phyloP scores from a whole-genome alignment of 2,113 vertebrate species.

The Carassius carassius region DNA sequence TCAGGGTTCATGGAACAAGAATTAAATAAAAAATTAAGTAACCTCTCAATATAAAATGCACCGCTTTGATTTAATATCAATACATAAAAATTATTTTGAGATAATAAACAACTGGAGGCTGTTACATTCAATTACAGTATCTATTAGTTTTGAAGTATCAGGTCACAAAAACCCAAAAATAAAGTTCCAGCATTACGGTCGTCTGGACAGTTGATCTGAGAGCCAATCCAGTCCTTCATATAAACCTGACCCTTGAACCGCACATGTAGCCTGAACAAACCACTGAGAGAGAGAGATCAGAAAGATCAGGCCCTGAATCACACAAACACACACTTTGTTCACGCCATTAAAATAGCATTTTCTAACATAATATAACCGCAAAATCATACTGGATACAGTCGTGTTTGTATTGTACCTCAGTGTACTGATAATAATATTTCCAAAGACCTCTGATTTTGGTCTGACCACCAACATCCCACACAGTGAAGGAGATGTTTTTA shows the following conservation, averaged over 20 bases:
- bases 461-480: conserved; percentile 85
- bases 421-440: conserved; percentile 85
- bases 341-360: neutral
- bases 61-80: neutral
- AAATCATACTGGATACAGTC: neutral
- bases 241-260: no score
- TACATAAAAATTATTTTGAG: no score
- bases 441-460: conserved; percentile 83
- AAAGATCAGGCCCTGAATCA: conserved; percentile 88
- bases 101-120: no score
- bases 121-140: no score
- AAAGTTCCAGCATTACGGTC: no score
- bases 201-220: no score
- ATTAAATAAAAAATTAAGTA: neutral
- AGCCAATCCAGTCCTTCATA: no score
- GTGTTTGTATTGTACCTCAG: conserved; percentile 69
- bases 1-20: neutral
- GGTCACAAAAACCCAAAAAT: no score
- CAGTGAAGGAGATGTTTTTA: conserved; percentile 84
- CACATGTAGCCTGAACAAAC: no score
- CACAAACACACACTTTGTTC: neutral
- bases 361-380: neutral
- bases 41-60: neutral
- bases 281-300: conserved; percentile 72
- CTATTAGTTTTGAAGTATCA: no score